Evolutionary conservation across 2,797 vertebrate genomes (phyloP).

Genomic region (Erithacus rubecula): DNA sequence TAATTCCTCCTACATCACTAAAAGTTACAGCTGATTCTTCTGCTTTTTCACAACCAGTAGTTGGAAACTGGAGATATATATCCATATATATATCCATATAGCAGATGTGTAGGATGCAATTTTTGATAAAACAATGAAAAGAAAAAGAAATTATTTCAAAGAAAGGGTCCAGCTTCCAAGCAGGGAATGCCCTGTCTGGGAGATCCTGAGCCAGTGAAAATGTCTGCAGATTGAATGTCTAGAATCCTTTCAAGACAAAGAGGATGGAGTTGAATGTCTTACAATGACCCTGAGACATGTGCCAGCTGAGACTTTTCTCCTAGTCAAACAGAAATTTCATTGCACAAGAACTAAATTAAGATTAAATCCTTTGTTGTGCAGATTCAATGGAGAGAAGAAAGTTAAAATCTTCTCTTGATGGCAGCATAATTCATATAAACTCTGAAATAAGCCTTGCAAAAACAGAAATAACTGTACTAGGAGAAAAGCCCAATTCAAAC

Average conservation of each 20-base stretch:
- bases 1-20: neutral
- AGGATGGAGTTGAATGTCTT: neutral
- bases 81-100: neutral
- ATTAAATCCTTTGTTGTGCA: neutral
- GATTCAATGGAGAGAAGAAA: neutral
- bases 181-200: neutral
- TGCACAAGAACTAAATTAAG: neutral
- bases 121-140: neutral
- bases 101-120: neutral
- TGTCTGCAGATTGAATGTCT: neutral
- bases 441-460: neutral
- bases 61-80: neutral
- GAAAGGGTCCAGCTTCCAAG: neutral
- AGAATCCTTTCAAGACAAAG: neutral
- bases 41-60: neutral
- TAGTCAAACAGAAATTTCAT: neutral
- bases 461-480: neutral
- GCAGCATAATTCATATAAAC: neutral
- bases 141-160: neutral
- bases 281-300: neutral
- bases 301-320: neutral
- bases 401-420: neutral
- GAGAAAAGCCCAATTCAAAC: rapidly evolving
- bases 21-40: neutral
- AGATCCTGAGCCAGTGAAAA: neutral